Base-by-base conservation (phyloP, 2,888 invertebrate genomes). In the Cephus spinipes region DNA sequence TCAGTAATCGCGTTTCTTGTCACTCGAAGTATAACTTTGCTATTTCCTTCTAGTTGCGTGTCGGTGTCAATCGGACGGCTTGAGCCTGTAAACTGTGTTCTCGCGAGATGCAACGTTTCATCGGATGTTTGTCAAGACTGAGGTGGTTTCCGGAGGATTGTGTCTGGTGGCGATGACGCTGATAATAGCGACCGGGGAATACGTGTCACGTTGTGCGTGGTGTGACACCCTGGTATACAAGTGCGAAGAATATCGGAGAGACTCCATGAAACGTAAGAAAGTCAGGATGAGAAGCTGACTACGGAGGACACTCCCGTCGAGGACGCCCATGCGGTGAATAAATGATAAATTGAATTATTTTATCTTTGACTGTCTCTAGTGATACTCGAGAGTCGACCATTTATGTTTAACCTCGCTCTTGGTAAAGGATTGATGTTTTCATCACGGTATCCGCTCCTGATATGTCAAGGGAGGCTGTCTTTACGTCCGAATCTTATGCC, bases 241-340 rank as follows among this genome's bases (percentile, higher is more conserved):
- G 71, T 35, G 73, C 1, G 9, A 23, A 55, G 55, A 55, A 40
- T 32, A 40, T n/a, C 12, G 32, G 12, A 35, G 75, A 75, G 75
- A 75, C 4, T 55, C 79, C 30, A 73, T 77, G 73, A 84, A 87
- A 68, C 81, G 83, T 40, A 87, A 83, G 76, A 85, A 79, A 79
- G 85, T 83, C 71, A 84, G 79, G 79, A 81, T 83, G 83, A 80
- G 87, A 78, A 87, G 87, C 82, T 88, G 88, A 87, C 83, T 83
- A 81, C 80, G 83, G 74, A 77, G 76, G 69, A 80, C 80, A 73
- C 76, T 82, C 76, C 81, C 82, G 76, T 76, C 80, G 9, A 76
- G 79, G 77, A 81, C 79, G 75, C 81, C 85, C 73, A 85, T 87
- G 85, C 86, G 88, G 88, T 88, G 74, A 85, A 86, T 83, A 23